Evolutionary conservation across 2,888 invertebrate genomes (phyloP).

Genomic region (Tetanocera ferruginea): DNA sequence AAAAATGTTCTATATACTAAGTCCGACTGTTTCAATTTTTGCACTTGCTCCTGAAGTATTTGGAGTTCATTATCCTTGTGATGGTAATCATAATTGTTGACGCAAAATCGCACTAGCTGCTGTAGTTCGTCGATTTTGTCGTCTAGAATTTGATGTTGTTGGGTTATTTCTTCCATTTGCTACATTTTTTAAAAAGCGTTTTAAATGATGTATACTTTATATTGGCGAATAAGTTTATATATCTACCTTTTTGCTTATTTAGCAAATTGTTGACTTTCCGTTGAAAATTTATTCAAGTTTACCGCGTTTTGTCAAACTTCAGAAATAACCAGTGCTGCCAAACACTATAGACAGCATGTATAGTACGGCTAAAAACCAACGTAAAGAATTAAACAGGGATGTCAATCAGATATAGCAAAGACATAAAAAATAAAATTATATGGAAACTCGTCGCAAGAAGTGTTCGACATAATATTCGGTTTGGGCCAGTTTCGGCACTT

Average conservation of each 20-base stretch:
- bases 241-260: no score
- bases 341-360: background rate
- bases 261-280: no score
- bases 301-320: no score
- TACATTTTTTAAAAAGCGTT: background rate
- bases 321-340: background rate
- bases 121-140: conserved; percentile 53
- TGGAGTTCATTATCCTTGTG: conserved; percentile 56
- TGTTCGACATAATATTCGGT: no score
- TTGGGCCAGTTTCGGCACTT: no score
- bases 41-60: conserved; percentile 47
- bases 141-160: conserved; percentile 41
- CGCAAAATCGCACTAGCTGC: conserved; percentile 52
- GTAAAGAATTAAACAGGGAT: background rate
- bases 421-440: no score
- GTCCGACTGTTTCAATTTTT: conserved; percentile 47
- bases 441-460: no score
- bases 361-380: background rate
- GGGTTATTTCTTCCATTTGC: conserved; percentile 38
- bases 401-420: background rate
- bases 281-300: no score
- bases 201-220: no score
- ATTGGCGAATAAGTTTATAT: no score
- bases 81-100: conserved; percentile 54
- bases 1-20: conserved; percentile 22